Evolutionary conservation across 2,888 invertebrate genomes (phyloP), one percentile per base, ranked within the genome.

Genomic region (Drosophila austrosaltans): DNA sequence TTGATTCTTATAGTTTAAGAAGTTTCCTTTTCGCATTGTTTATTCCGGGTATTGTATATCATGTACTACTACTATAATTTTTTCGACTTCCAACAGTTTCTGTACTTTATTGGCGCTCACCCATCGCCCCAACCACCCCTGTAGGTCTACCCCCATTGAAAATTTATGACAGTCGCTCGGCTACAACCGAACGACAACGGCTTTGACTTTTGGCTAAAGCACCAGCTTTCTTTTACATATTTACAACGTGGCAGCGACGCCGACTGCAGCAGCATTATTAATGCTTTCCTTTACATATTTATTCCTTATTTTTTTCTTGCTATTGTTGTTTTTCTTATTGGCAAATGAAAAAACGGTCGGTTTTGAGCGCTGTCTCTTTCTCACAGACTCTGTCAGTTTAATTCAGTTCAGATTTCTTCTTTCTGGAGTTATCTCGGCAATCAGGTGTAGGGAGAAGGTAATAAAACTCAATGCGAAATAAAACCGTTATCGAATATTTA

Each of bases 81-180:
- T 53, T 42, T 32, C 63, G 56, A 42, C 73, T 75, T 30, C 25
- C 72, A 60, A 42, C 60, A 56, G 48, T 53, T 63, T 61, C 56
- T 72, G 64, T 58, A 61, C 69, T 70, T 75, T 75, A 72, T 69
- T 69, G 69, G 69, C 74, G 65, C 71, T 65, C 69, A 25, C 48
- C 48, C 20, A 8, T 48, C 61, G 57, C 40, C 53, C n/a, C 22
- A 32, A 2, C n/a, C 39, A 28, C 30, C 48, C 42, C 28, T 25
- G 16, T 48, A 48, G 12, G 10, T 25, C 4, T 36, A 36, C 10
- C 22, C 22, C 39, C 40, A 56, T 30, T 60, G 28, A 53, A 79
- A 57, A 77, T 83, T 86, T 82, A 82, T 86, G 87, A 78, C 81
- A 78, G 79, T 63, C 68, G 20, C 53, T 16, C 40, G 36, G 44